Base-by-base conservation (phyloP, 2,113 vertebrate species). In the Pollimyrus isidori region DNA sequence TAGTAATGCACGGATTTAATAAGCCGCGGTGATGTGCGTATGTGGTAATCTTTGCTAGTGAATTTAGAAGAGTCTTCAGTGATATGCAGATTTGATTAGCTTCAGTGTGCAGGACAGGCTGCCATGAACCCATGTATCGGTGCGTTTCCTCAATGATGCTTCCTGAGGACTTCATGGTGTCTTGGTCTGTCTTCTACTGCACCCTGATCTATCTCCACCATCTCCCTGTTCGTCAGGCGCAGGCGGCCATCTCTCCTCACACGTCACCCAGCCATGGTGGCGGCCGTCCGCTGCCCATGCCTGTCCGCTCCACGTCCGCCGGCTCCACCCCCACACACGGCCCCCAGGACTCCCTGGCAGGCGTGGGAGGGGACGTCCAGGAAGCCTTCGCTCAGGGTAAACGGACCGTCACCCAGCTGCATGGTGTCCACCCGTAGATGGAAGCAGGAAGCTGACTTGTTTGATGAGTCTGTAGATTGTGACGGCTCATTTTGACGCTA, bases 321-420 rank as follows among this genome's bases (percentile, higher is more conserved):
- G 96, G 97, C 76, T 96, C 97, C 26, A 95, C 95, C 1, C 97
- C 98, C 0, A 97, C 97, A 0, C 97, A 98, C 23, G 93, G 87
- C 4, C 95, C 96, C 0, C 98, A 96, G 93, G 98, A 99, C 91
- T 92, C 97, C 0, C 94, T 98, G 0, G 92, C 96, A 0, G 97
- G 96, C 0, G 95, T 97, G 0, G 97, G 97, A 0, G 97, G 96
- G 0, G 98, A 99, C 0, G 92, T 97, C 26, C 98, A 97, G 62
- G 97, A 99, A 91, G 96, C 98, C 2, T 98, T 98, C n/a, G 94
- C 97, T 2, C 97, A 97, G 94, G 98, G 98, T 99, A 91, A 94
- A 90, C 58, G 2, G 7, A 23, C 21, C 10, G 0, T 84, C 19
- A 1, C 39, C 69, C 69, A 39, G 73, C 73, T 19, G 73, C 30